Evolutionary conservation across 1,140 invertebrate species (phyloP).

Genomic region (Zaprionus kolodkinae): DNA sequence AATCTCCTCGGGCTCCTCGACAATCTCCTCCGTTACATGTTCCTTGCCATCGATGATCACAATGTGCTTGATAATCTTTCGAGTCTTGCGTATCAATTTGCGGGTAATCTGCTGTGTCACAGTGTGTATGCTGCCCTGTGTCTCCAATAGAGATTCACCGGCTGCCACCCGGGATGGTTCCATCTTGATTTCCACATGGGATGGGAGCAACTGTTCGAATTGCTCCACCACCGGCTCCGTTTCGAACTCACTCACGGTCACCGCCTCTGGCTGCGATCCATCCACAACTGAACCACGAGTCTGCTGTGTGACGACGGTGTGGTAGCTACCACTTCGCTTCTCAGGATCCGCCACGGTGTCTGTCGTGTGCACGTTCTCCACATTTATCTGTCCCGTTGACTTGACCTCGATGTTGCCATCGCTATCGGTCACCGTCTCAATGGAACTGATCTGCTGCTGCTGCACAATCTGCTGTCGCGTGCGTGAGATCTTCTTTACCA

Average conservation of each 20-base stretch:
- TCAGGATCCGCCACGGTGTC: slow-evolving; percentile 61
- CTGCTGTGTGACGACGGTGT: slow-evolving; percentile 69
- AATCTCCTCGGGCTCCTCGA: slow-evolving; percentile 92
- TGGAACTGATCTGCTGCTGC: slow-evolving; percentile 85
- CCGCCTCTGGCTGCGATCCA: slow-evolving; percentile 85
- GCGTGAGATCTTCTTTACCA: slow-evolving; percentile 88
- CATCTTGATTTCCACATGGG: slow-evolving; percentile 63
- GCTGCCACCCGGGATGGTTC: slow-evolving; percentile 22
- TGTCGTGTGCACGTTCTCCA: slow-evolving; percentile 71
- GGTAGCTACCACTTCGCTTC: slow-evolving; percentile 50
- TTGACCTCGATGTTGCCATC: slow-evolving; percentile 86
- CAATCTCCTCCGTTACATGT: slow-evolving; percentile 91
- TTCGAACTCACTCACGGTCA: slow-evolving; percentile 86
- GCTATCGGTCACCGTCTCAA: slow-evolving; percentile 86
- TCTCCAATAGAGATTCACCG: slow-evolving; percentile 57
- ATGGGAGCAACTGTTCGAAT: slow-evolving; percentile 58
- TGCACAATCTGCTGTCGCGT: slow-evolving; percentile 85
- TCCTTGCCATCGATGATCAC: slow-evolving; percentile 93
- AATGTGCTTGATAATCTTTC: slow-evolving; percentile 89
- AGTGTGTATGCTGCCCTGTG: slow-evolving; percentile 86
- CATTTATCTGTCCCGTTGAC: slow-evolving; percentile 73
- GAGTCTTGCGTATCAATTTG: slow-evolving; percentile 89
- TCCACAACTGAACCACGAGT: slow-evolving; percentile 78
- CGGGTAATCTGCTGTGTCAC: slow-evolving; percentile 92
- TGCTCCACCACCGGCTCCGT: slow-evolving; percentile 84